These are phyloP conservation scores for Lasioglossum baleicum DNA, from an alignment of 1,140 invertebrate species.

Conservation along the genomic window DNA sequence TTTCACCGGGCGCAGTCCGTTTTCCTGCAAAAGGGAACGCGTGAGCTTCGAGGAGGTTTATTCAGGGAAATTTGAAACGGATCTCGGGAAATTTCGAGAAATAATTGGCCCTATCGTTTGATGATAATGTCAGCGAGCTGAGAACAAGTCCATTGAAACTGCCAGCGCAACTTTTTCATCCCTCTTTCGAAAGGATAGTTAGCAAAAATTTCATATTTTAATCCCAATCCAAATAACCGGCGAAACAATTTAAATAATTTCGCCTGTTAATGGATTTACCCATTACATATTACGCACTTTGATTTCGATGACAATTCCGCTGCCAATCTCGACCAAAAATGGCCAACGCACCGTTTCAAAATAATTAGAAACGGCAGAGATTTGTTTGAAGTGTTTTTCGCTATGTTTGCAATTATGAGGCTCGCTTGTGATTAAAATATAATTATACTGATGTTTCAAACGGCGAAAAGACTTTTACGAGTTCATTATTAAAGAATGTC, in stretches of 20 bases:
- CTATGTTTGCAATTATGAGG: not conserved
- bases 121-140: too few species aligned
- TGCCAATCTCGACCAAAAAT: too few species aligned
- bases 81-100: slow-evolving; percentile 43
- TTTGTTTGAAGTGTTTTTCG: not conserved
- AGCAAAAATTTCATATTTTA: too few species aligned
- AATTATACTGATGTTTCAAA: not conserved
- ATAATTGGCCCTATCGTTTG: slow-evolving; percentile 49
- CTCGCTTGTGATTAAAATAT: not conserved
- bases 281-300: too few species aligned
- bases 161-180: too few species aligned
- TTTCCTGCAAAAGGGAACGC: too few species aligned
- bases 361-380: not conserved
- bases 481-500: not conserved
- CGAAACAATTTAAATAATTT: too few species aligned
- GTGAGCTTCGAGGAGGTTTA: slow-evolving; percentile 17
- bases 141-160: too few species aligned
- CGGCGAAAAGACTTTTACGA: not conserved
- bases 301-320: not conserved
- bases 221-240: too few species aligned
- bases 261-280: too few species aligned
- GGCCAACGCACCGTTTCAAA: too few species aligned
- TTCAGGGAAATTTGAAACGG: slow-evolving; percentile 29
- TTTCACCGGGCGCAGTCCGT: not conserved
- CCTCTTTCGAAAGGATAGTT: too few species aligned